Evolutionary conservation across 2,888 invertebrate genomes (phyloP), one percentile per base, ranked within the genome.

Genomic region (Tenthredo livida): DNA sequence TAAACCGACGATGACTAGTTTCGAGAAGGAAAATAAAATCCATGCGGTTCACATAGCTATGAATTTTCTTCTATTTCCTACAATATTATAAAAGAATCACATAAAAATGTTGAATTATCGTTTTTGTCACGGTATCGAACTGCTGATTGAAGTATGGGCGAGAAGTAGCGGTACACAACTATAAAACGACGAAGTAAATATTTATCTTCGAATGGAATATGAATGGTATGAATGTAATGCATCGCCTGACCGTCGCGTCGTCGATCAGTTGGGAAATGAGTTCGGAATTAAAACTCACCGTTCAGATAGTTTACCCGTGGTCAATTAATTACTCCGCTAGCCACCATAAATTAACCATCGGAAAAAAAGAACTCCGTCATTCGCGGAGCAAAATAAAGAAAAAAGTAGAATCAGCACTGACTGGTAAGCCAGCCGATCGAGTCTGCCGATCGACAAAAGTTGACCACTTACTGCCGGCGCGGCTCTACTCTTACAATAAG

Each of bases 311-410:
- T 80, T 80, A 50, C 17, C 37, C 80, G 15, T 15, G 61, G 61
- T 61, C 80, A 37, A 80, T 80, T 80, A 80, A 80, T 80, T 80
- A 80, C 80, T 50, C 58, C 15, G 33, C 43, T 40, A 33, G 80
- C 40, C 9, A 33, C 80, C 9, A 61, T 80, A 80, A 80, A 80
- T 80, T 61, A 80, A 40, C 61, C 21, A 80, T 43, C 21, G 80
- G 33, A 33, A 33, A 37, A 80, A 80, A 65, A 0, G 10, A 77
- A 54, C 77, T 77, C 33, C 50, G 47, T 50, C 77, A 54, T 77
- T 54, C 77, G 29, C 54, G n/a, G 3, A 54, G 54, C n/a, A 15
- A 9, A 54, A 54, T 25, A 54, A 29, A 40, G 12, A 77, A 50
- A 54, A 21, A 21, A 21, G n/a, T 12, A 73, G 10, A 73, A 73